phyloP scores from a whole-genome alignment of 2,797 vertebrate genomes.

The Epinephelus malabaricus region DNA sequence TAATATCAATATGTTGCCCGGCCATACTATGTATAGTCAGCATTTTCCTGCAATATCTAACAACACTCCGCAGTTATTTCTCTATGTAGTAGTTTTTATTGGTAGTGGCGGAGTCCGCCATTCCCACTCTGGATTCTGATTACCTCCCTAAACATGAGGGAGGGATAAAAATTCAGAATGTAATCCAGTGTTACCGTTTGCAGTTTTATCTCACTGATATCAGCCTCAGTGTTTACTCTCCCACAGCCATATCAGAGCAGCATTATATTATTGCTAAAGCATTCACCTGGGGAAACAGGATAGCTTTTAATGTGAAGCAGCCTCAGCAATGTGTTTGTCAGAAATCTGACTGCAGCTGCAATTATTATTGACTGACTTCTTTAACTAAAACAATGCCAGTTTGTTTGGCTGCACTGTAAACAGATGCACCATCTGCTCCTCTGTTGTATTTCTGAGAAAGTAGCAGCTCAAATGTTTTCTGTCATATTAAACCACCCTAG shows the following conservation, averaged over 20 bases:
- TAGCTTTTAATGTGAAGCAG: not conserved
- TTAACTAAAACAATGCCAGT: not conserved
- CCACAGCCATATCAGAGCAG: not conserved
- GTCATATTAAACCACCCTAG: not conserved
- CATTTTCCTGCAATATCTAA: not conserved
- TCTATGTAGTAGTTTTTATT: not conserved
- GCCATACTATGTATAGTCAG: not conserved
- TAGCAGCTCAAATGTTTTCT: not conserved
- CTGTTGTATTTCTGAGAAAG: not conserved
- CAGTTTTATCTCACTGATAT: not conserved
- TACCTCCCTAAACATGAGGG: too few relatives aligned
- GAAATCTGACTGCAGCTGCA: not conserved
- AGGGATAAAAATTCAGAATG: not conserved
- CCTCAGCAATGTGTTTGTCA: too few relatives aligned
- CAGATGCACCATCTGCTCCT: not conserved
- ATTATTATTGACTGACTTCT: not conserved
- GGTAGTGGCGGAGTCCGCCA: not conserved
- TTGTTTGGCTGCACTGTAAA: not conserved
- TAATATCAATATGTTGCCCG: too few relatives aligned
- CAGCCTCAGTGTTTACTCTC: not conserved
- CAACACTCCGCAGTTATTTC: not conserved
- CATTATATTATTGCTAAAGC: not conserved
- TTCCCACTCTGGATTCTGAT: not conserved
- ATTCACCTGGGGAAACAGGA: not conserved
- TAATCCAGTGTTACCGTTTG: not conserved